A percentile compares a stretch with the other conserved stretches of the same genome.
These are phyloP conservation scores for Neomorphus geoffroyi DNA, from an alignment of 2,797 vertebrate species.

Conservation along the genomic window DNA sequence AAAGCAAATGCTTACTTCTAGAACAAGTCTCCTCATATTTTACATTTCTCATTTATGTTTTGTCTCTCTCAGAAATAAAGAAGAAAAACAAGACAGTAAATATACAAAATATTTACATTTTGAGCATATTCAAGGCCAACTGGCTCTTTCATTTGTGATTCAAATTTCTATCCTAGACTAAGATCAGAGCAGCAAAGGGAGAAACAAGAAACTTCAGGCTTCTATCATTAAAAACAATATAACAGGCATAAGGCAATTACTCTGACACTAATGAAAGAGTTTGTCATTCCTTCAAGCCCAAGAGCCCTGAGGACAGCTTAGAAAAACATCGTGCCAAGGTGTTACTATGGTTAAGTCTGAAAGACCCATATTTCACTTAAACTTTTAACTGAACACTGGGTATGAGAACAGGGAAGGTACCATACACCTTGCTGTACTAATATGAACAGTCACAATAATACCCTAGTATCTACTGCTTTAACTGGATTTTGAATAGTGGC, in stretches of 20 bases:
- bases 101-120: not conserved
- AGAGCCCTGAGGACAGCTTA: not conserved
- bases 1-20: not conserved
- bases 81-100: not conserved
- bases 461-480: not conserved
- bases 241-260: not conserved
- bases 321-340: not conserved
- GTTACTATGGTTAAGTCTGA: not conserved
- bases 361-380: not conserved
- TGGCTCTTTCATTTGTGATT: not conserved
- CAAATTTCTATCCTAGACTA: not conserved
- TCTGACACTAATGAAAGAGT: not conserved
- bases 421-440: not conserved
- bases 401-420: not conserved
- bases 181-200: not conserved
- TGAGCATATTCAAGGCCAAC: not conserved
- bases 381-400: not conserved
- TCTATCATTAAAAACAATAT: not conserved
- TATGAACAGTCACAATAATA: accelerated
- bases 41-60: not conserved
- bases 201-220: not conserved
- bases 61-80: not conserved
- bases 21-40: not conserved
- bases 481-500: not conserved
- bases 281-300: not conserved